phyloP scores from a whole-genome alignment of 2,888 invertebrate genomes.

The Gibbula magus region DNA sequence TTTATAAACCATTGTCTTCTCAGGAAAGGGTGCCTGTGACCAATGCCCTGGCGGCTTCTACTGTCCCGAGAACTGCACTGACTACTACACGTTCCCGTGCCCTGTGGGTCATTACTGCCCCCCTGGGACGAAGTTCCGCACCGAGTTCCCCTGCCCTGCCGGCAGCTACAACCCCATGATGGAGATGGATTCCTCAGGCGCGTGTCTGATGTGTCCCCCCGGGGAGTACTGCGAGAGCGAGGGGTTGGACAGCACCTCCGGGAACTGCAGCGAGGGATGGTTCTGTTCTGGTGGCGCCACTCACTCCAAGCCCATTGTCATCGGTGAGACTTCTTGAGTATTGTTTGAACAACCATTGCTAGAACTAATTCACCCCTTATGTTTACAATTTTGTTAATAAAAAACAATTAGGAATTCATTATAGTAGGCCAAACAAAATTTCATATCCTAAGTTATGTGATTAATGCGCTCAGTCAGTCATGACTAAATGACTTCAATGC shows the following conservation, averaged over 20 bases:
- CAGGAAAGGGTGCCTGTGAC: conserved; percentile 64
- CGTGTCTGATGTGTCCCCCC: conserved; percentile 66
- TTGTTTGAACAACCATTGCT: no score
- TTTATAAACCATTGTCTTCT: not conserved
- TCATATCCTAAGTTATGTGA: no score
- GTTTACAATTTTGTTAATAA: no score
- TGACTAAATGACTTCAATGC: no score
- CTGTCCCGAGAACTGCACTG: conserved; percentile 63
- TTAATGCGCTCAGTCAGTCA: no score
- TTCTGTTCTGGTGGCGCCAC: conserved; percentile 70
- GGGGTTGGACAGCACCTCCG: conserved; percentile 56
- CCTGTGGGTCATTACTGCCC: conserved; percentile 67
- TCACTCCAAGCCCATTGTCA: conserved; percentile 54
- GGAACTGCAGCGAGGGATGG: conserved; percentile 69
- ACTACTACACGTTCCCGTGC: conserved; percentile 53
- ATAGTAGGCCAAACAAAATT: no score
- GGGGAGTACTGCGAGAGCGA: conserved; percentile 66
- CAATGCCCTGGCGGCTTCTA: conserved; percentile 68
- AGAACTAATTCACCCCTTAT: no score
- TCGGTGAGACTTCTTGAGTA: conserved; percentile 49
- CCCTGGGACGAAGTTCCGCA: conserved; percentile 58
- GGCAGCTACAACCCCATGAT: conserved; percentile 68
- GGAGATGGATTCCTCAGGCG: conserved; percentile 44
- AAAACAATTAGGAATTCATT: no score
- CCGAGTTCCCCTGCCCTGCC: conserved; percentile 63